phyloP scores from a whole-genome alignment of 1,140 invertebrate genomes.

The Heterodera schachtii region DNA sequence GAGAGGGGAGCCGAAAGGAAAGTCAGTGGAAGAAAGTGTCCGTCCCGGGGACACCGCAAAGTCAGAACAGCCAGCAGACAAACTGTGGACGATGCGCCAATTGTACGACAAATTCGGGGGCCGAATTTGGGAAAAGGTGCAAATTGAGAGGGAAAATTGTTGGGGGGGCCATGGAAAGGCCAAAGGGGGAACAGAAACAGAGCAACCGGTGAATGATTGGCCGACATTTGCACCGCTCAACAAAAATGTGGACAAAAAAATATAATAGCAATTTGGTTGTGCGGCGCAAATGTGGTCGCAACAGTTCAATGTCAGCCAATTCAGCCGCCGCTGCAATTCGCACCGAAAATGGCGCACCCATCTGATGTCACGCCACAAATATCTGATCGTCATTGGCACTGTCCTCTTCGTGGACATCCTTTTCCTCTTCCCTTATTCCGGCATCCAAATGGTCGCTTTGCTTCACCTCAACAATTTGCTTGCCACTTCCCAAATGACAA shows the following conservation, averaged over 20 bases:
- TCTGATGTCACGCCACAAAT: slow-evolving; percentile 65
- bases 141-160: no score
- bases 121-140: not conserved
- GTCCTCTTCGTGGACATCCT: slow-evolving; percentile 65
- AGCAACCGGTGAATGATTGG: no score
- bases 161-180: no score
- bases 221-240: no score
- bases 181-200: no score
- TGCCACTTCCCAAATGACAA: slow-evolving; percentile 50
- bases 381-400: slow-evolving; percentile 63
- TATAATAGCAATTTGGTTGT: no score
- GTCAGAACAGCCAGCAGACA: not conserved
- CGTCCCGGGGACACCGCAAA: not conserved
- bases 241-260: no score
- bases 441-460: slow-evolving; percentile 62
- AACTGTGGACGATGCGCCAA: slow-evolving; percentile 4
- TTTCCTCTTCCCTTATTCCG: slow-evolving; percentile 64
- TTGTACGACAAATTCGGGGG: slow-evolving; percentile 9
- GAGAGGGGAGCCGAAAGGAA: not conserved
- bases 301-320: slow-evolving; percentile 15
- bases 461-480: slow-evolving; percentile 63
- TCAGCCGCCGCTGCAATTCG: slow-evolving; percentile 53
- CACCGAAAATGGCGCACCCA: slow-evolving; percentile 55
- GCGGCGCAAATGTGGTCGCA: not conserved
- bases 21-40: not conserved